Base-by-base conservation (phyloP, 1,140 invertebrate genomes). In the Anagrus nilaparvatae region DNA sequence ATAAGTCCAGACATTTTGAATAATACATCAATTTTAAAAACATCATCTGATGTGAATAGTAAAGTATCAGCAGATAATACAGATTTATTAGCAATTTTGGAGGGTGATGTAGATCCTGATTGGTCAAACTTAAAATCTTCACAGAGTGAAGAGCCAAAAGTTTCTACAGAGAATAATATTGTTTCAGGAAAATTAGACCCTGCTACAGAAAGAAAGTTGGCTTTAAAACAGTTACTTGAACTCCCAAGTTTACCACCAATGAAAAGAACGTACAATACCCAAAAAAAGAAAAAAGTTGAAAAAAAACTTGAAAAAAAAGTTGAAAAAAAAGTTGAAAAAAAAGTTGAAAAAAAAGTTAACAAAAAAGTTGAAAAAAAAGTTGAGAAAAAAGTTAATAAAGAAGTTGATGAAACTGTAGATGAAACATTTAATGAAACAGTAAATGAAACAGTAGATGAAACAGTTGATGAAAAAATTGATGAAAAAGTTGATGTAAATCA, bases 221-320 rank as follows among this genome's bases (percentile, higher is more conserved):
- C 72, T 10, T 49, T 74, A 21, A 72, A 74, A 40, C 72, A 74
- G 40, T 51, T 74, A 9, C 51, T 66, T 10, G 71, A 73, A 43
- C 51, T 73, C 13, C 67, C 67, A 0, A 47, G 53, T 19, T 43
- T 47, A 8, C 44, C 59, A 1, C 17, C 29, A 3, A 66, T 60
- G 39, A 66, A 58, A 43, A 52, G 23, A 36, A 31, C 39, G 20
- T 50, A 50, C 43, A 49, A 44, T 33, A 41, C 46, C 12, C 40
- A 56, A 33, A 34, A 16, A 8, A 33, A 35, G 7, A 53, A 45
- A 18, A 35, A 47, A 9, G 24, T 5, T 14, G 43, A 41, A 8
- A 47, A 41, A 38, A 42, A 38, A 5, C 28, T 5, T 49, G 35
- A n/a, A 52, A 52, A 37, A 43, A 44, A 42, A 55, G 54, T 46